Percentiles rank a stretch among this genome's conserved stretches.
Conservation (phyloP, 2,888 invertebrate species). For the Poecilobothrus nobilitatus region DNA sequence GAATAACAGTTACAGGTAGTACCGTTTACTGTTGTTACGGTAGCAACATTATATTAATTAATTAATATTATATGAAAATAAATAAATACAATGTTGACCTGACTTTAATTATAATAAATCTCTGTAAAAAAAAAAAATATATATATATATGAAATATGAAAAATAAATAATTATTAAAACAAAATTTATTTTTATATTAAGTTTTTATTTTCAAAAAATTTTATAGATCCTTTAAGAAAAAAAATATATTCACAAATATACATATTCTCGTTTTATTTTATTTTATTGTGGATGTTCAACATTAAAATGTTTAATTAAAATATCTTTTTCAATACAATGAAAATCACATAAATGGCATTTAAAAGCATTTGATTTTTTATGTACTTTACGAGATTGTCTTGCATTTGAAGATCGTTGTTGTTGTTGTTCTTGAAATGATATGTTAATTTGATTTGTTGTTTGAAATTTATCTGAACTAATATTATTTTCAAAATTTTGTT, state of each 20-base stretch:
- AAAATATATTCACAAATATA: too few relatives aligned
- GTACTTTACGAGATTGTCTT: not conserved
- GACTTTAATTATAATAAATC: conserved; percentile 27
- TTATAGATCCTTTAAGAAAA: too few relatives aligned
- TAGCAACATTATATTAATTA: conserved; percentile 35
- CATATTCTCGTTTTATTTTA: not conserved
- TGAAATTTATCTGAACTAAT: not conserved
- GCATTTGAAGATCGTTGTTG: conserved; percentile 27
- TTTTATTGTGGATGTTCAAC: conserved; percentile 30
- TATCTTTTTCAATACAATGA: conserved; percentile 29
- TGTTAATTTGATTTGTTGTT: conserved; percentile 12
- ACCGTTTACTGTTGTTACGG: conserved; percentile 44
- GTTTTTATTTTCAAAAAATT: not conserved
- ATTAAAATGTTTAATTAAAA: conserved; percentile 31
- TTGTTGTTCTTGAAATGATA: conserved; percentile 25
- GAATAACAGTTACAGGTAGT: conserved; percentile 40
- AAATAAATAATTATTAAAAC: too few relatives aligned
- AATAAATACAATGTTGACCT: conserved; percentile 32
- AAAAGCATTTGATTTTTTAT: conserved; percentile 25
- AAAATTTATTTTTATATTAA: too few relatives aligned
- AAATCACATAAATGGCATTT: conserved; percentile 37
- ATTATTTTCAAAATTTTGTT: not conserved
- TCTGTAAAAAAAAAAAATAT: too few relatives aligned
- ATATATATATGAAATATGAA: too few relatives aligned
- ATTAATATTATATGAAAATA: conserved; percentile 7